phyloP scores from a whole-genome alignment of 2,113 vertebrate species.

The Erpornis zantholeuca region DNA sequence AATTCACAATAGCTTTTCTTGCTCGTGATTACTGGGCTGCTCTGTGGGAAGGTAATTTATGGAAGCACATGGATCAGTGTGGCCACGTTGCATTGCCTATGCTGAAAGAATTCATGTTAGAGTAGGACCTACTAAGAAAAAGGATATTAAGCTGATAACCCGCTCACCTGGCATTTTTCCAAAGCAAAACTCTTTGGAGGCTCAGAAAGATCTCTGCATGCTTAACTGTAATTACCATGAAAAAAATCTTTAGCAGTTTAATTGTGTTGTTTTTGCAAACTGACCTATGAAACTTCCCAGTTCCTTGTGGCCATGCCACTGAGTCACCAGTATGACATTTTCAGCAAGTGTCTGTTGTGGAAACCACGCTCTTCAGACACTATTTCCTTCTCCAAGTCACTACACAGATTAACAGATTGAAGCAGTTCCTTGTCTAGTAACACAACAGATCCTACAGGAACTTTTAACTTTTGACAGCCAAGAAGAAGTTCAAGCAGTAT shows the following conservation, averaged over 20 bases:
- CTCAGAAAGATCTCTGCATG: not conserved
- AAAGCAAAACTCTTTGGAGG: not conserved
- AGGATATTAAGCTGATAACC: not conserved
- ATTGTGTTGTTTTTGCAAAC: not conserved
- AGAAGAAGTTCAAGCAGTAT: not conserved
- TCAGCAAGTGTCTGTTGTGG: not conserved
- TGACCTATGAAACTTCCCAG: not conserved
- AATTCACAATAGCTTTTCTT: not conserved
- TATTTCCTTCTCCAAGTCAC: not conserved
- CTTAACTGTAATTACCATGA: not conserved
- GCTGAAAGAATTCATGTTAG: not conserved
- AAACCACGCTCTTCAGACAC: not conserved
- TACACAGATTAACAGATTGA: not conserved
- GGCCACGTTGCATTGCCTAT: not conserved
- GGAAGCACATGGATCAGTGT: not conserved
- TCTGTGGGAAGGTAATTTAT: not conserved
- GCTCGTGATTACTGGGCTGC: fast-evolving
- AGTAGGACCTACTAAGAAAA: not conserved
- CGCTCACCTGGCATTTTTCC: not conserved
- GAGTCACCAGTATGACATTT: not conserved
- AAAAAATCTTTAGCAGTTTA: not conserved
- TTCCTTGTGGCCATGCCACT: not conserved
- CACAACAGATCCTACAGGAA: not conserved
- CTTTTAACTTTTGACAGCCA: not conserved
- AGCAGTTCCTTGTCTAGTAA: not conserved